Base-by-base conservation (phyloP, 2,797 vertebrate species). In the Cryptoblepharus egeriae region DNA sequence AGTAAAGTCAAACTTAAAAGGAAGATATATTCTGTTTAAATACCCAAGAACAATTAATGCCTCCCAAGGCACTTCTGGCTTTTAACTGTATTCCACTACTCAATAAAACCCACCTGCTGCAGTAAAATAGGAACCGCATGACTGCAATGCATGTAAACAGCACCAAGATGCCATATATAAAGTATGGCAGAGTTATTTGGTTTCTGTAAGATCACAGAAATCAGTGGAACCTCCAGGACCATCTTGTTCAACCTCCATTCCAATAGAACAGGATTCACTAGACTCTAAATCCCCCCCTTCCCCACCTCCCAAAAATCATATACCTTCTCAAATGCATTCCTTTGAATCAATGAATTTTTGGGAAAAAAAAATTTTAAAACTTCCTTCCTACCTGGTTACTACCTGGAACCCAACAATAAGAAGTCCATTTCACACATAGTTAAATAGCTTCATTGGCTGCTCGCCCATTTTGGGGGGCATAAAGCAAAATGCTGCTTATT, bases 51-150 rank as follows among this genome's bases (percentile, higher is more conserved):
- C 69, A 57, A 79, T 84, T 49, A 74, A 58, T 49, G 52, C 4
- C 15, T 79, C 70, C 55, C 70, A 15, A 30, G 70, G 61, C n/a
- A 74, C 49, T 16, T 49, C 65, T 55, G 39, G 22, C 70, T 72
- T 83, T 69, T 78, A 63, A 65, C 18, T 42, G 35, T n/a, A 42
- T 78, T 78, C 13, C 24, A 42, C 24, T 74, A n/a, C 18, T 79
- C 52, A 60, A 65, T 74, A 68, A 74, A 67, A 68, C 35, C 42
- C 67, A 67, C 52, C 30, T 65, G 45, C 58, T 79, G 37, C 49
- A 35, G 57, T 28, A 83, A 79, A 68, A 58, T 45, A 22, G 55
- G 30, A 26, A 58, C 22, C 55, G 42, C n/a, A 45, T 37, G 35
- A 79, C 68, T 67, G 61, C 55, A 67, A 28, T 30, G 16, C 69